Evolutionary conservation across 2,888 invertebrate genomes (phyloP), one percentile per base, ranked within the genome.

Genomic region (Eurytoma californica): DNA sequence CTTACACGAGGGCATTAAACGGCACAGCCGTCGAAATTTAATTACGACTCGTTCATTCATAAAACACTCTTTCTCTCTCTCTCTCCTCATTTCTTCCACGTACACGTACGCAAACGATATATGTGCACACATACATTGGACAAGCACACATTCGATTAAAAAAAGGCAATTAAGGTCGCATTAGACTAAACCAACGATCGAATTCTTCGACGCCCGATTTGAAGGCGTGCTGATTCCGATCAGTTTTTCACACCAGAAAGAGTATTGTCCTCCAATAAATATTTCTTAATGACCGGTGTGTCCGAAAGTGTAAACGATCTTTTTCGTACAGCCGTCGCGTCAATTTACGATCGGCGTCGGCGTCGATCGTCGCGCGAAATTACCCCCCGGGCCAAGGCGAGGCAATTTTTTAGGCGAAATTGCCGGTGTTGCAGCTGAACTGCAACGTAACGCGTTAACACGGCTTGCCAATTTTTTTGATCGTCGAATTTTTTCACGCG

Each of bases 291-390:
- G 83, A 85, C 80, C 28, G 76, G 74, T 82, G 28, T 75, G 79
- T 61, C 77, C 77, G 30, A 76, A 83, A 83, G 85, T 84, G 84
- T 82, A 83, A 85, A 85, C 83, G 84, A 83, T 76, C 80, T 83
- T 84, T 83, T 83, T 82, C 82, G 63, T 53, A 79, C 73, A 63
- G 68, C 47, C 65, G 72, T 75, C 74, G 63, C 78, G 55, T 65
- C 65, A 55, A 58, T 66, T 58, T 68, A 55, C 55, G 68, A 55
- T 28, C 68, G 14, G 12, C 9, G 39, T 53, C 61, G 61, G 16
- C 30, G 16, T 28, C 58, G 58, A 28, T 53, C 51, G 63, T 20
- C 60, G 60, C 47, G 24, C 53, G 53, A 13, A 53, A 30, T 61
- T 7, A 30, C 61, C 49, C 47, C 47, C 47, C 53, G 53, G 53